These are phyloP conservation scores for Scolanthus callimorphus DNA, from an alignment of 92 coral and sea anemone species.

Conservation along the genomic window DNA sequence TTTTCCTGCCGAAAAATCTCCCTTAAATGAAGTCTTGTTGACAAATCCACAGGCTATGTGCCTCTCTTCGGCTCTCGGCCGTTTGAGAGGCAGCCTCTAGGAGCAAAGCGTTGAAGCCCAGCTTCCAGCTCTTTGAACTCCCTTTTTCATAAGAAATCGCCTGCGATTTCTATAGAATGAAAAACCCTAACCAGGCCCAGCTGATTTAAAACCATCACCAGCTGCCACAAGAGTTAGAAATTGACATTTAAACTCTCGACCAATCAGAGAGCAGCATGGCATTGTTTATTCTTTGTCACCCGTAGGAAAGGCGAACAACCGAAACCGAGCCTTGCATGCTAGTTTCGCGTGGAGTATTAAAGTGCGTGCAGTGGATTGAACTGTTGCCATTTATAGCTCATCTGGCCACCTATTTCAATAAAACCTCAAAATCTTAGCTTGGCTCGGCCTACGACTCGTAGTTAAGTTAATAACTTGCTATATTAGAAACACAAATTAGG, in stretches of 20 bases:
- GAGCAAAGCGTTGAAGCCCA: conserved; percentile 48
- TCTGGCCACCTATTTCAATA: no score
- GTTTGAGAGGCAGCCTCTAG: conserved; percentile 23
- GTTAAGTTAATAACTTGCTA: conserved; percentile 16
- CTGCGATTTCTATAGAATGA: conserved; percentile 84
- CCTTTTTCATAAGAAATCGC: conserved; percentile 73
- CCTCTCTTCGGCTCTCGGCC: conserved; percentile 23
- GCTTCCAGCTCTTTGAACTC: conserved; percentile 46
- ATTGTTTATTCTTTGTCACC: conserved; percentile 72
- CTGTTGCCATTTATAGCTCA: background rate
- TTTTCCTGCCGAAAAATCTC: conserved; percentile 34
- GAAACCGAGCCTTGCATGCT: conserved; percentile 40
- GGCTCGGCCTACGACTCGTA: conserved; percentile 6
- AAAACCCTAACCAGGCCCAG: conserved; percentile 42
- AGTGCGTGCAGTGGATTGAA: background rate
- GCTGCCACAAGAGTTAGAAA: conserved; percentile 59
- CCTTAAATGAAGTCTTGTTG: conserved; percentile 37
- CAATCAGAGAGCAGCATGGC: conserved; percentile 65
- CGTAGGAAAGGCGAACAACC: conserved; percentile 71
- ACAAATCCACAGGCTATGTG: background rate
- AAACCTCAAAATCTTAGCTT: background rate
- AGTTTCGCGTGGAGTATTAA: conserved; percentile 37
- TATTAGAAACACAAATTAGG: conserved; percentile 35
- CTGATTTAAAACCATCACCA: conserved; percentile 65
- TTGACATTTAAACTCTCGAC: conserved; percentile 61